These are phyloP conservation scores for Spizaetus ornatus DNA, from an alignment of 2,113 vertebrate species.

Conservation along the genomic window DNA sequence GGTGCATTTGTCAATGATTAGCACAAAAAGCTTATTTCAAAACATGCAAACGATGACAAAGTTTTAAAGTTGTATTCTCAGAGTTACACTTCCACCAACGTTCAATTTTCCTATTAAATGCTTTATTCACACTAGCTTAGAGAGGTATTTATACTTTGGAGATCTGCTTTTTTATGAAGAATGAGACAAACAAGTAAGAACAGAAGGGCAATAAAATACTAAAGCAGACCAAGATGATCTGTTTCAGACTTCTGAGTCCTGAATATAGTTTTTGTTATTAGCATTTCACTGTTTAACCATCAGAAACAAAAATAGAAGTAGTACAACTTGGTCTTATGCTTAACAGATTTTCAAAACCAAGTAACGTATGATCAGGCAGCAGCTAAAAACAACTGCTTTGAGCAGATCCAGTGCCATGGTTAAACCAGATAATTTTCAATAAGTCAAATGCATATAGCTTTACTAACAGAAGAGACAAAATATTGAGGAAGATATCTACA, in stretches of 20 bases:
- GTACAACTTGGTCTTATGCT: background rate
- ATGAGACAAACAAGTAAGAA: background rate
- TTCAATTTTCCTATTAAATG: background rate
- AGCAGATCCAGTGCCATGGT: background rate
- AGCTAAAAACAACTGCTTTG: background rate
- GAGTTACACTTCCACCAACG: background rate
- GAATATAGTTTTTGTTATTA: background rate
- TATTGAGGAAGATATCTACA: slow-evolving; percentile 1
- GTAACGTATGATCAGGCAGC: background rate
- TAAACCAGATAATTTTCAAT: background rate
- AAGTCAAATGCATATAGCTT: background rate
- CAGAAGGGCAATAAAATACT: background rate
- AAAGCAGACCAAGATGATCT: background rate
- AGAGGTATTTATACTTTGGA: background rate
- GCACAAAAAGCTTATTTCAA: background rate
- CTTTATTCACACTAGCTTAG: background rate
- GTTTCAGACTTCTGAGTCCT: background rate
- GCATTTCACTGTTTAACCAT: background rate
- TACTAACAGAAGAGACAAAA: background rate
- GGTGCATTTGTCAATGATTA: accelerated
- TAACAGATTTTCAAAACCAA: background rate
- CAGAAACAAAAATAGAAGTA: background rate
- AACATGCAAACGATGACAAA: background rate
- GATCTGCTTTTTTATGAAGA: background rate
- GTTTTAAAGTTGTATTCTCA: background rate